Evolutionary conservation across 2,113 vertebrate genomes (phyloP).

Genomic region (Percina caprodes): DNA sequence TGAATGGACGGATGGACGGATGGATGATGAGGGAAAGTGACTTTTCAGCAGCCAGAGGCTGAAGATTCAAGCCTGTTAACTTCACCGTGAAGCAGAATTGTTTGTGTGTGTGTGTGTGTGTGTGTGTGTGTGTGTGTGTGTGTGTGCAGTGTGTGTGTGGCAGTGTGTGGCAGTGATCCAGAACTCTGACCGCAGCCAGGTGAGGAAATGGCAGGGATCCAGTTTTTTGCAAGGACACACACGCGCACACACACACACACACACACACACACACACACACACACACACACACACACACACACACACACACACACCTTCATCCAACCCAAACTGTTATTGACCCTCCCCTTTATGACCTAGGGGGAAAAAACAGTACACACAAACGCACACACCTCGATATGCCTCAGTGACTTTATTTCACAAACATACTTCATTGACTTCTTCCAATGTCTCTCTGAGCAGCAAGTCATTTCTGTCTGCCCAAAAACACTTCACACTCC

Average conservation of each 20-base stretch:
- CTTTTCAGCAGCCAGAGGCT: conserved; percentile 43
- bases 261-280: conserved; percentile 13
- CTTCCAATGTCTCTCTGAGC: background rate
- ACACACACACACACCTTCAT: conserved; percentile 13
- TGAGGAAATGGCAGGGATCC: conserved; percentile 38
- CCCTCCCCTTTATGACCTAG: conserved; percentile 29
- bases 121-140: conserved; percentile 30
- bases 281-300: conserved; percentile 11
- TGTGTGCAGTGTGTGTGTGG: conserved; percentile 32
- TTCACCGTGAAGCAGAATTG: conserved; percentile 33
- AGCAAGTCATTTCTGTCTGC: background rate
- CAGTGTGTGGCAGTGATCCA: conserved; percentile 48
- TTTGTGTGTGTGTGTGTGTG: conserved; percentile 32
- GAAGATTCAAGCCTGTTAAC: conserved; percentile 56
- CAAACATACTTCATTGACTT: background rate
- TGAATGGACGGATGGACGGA: conserved; percentile 19
- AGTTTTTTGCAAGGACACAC: conserved; percentile 11
- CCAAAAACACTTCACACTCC: background rate
- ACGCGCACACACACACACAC: background rate
- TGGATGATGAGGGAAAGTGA: conserved; percentile 16
- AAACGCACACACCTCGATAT: background rate
- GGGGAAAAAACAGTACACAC: conserved; percentile 4
- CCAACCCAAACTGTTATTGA: conserved; percentile 31
- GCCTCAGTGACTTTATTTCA: conserved; percentile 36
- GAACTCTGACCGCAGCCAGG: conserved; percentile 40